These are phyloP conservation scores for Beris morrisii DNA, from an alignment of 2,888 invertebrate genomes.

Conservation along the genomic window DNA sequence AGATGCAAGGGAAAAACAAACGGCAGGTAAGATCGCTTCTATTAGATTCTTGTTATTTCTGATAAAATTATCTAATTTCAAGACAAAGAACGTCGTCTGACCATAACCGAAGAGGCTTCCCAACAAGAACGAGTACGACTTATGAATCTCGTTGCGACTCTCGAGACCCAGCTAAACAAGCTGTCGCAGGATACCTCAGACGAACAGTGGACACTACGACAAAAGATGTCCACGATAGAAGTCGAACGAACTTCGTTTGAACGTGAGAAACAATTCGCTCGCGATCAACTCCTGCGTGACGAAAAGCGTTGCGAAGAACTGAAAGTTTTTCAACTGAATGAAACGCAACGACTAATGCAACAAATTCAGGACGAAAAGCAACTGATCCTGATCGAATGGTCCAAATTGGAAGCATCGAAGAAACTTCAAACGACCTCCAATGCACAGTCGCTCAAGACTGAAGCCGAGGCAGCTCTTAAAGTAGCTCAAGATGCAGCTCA, in stretches of 20 bases:
- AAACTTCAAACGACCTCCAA: slow-evolving; percentile 43
- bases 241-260: slow-evolving; percentile 52
- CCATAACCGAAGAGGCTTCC: slow-evolving; percentile 47
- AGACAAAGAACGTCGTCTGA: slow-evolving; percentile 49
- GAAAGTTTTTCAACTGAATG: slow-evolving; percentile 49
- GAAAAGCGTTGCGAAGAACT: slow-evolving; percentile 52
- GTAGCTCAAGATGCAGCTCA: slow-evolving; percentile 53
- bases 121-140: slow-evolving; percentile 51
- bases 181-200: slow-evolving; percentile 52
- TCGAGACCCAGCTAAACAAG: slow-evolving; percentile 51
- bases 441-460: slow-evolving; percentile 46
- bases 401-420: slow-evolving; percentile 49
- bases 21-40: slow-evolving; percentile 42
- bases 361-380: slow-evolving; percentile 51
- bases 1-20: slow-evolving; percentile 47
- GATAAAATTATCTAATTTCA: background rate
- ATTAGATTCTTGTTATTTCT: background rate
- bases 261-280: slow-evolving; percentile 49
- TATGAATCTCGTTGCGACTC: slow-evolving; percentile 52
- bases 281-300: slow-evolving; percentile 52
- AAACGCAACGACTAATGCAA: slow-evolving; percentile 47
- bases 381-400: slow-evolving; percentile 47
- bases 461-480: slow-evolving; percentile 52
- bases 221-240: slow-evolving; percentile 52
- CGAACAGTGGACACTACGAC: slow-evolving; percentile 54